phyloP scores from a whole-genome alignment of 2,113 vertebrate genomes.

The Psammodynastes pulverulentus region DNA sequence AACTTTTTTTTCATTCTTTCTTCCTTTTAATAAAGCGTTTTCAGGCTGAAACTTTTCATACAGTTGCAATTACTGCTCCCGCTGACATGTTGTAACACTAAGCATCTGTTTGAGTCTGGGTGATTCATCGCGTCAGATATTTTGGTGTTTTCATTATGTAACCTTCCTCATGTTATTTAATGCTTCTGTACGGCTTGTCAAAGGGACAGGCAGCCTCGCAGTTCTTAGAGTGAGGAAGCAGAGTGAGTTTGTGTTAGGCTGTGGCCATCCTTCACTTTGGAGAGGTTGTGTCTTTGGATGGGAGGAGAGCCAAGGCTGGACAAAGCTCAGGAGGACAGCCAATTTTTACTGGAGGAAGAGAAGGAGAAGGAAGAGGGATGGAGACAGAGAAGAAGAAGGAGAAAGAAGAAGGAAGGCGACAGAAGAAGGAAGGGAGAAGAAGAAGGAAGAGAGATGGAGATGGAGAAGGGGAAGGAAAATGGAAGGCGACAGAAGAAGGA shows the following conservation, averaged over 20 bases:
- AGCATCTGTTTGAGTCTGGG: neutral
- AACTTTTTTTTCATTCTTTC: neutral
- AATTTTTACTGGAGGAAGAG: neutral
- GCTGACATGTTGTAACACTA: constrained; percentile 2
- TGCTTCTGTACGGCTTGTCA: neutral
- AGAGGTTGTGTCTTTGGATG: neutral
- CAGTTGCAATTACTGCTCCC: neutral
- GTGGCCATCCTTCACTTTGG: neutral
- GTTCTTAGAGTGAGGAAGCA: neutral
- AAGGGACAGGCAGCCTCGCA: neutral
- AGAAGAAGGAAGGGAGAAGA: too few relatives aligned
- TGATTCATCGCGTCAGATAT: constrained; percentile 6
- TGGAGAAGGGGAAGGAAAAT: too few relatives aligned
- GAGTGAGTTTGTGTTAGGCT: neutral
- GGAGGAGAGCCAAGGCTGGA: neutral
- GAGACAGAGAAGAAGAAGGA: too few relatives aligned
- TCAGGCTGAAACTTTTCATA: constrained; percentile 8
- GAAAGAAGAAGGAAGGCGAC: too few relatives aligned
- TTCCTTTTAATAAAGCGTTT: neutral
- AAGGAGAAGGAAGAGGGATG: too few relatives aligned
- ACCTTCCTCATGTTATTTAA: neutral
- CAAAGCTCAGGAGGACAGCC: neutral
- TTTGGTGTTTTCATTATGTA: neutral
- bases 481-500: too few relatives aligned
- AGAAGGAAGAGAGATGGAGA: too few relatives aligned